Evolutionary conservation across 2,113 vertebrate species (phyloP).

Genomic region (Cnemophilus loriae): DNA sequence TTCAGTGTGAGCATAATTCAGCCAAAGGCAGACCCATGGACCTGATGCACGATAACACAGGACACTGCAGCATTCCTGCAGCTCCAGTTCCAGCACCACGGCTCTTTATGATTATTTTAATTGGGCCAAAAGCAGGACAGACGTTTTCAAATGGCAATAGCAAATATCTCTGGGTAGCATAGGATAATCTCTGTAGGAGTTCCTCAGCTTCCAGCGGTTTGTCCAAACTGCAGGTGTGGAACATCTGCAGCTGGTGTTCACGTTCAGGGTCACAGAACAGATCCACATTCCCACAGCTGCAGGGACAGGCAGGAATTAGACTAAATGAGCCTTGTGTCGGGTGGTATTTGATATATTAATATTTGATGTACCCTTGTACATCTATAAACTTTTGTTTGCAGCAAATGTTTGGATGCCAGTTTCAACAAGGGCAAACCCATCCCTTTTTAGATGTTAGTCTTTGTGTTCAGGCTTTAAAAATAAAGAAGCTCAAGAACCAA

Average conservation of each 20-base stretch:
- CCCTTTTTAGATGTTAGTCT: background rate
- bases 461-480: background rate
- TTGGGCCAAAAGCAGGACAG: background rate
- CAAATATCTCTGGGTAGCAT: background rate
- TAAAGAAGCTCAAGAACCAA: background rate
- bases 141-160: background rate
- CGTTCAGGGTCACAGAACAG: background rate
- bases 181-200: background rate
- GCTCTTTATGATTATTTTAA: background rate
- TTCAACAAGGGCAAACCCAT: background rate
- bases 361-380: background rate
- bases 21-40: background rate
- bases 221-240: fast-evolving
- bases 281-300: fast-evolving
- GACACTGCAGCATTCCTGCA: background rate
- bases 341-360: background rate
- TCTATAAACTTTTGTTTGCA: background rate
- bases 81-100: background rate
- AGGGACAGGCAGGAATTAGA: too few species aligned
- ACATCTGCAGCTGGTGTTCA: fast-evolving
- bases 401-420: background rate
- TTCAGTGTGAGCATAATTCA: background rate
- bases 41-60: background rate
- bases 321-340: fast-evolving
- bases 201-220: background rate